Percentiles rank a stretch among this genome's conserved stretches.
phyloP scores from a whole-genome alignment of 2,888 invertebrate species.

The Lasius fuliginosus region DNA sequence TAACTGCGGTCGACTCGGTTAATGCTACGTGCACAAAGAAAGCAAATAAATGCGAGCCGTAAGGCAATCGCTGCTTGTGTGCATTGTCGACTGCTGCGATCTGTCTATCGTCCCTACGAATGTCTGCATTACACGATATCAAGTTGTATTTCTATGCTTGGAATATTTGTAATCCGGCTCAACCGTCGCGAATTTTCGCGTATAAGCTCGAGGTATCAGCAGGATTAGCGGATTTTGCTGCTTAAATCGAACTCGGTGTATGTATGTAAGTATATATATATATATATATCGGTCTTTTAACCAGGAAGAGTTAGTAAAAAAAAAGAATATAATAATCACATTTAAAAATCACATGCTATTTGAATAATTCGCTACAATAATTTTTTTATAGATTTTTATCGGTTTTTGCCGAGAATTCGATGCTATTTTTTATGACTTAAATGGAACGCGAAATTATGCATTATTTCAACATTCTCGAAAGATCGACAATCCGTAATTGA shows the following conservation, averaged over 20 bases:
- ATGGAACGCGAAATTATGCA: not conserved
- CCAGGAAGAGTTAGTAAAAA: not conserved
- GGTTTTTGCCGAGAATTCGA: not conserved
- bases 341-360: not conserved
- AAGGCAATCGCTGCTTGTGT: slow-evolving; percentile 15
- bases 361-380: not conserved
- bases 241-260: not conserved
- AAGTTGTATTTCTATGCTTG: not conserved
- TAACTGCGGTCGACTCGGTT: slow-evolving; percentile 79
- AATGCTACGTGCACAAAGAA: slow-evolving; percentile 67
- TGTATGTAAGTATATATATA: not conserved
- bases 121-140: slow-evolving; percentile 7
- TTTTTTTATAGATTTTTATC: not conserved
- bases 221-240: not conserved
- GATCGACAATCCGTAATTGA: too few relatives aligned
- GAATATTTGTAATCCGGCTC: slow-evolving; percentile 17
- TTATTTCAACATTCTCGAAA: too few relatives aligned
- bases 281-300: not conserved
- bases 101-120: not conserved
- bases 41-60: slow-evolving; percentile 63
- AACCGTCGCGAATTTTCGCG: slow-evolving; percentile 21
- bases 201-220: not conserved
- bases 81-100: slow-evolving; percentile 30
- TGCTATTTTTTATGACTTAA: not conserved
- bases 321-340: not conserved